phyloP scores from a whole-genome alignment of 2,888 invertebrate species.

The Mythimna pallens region DNA sequence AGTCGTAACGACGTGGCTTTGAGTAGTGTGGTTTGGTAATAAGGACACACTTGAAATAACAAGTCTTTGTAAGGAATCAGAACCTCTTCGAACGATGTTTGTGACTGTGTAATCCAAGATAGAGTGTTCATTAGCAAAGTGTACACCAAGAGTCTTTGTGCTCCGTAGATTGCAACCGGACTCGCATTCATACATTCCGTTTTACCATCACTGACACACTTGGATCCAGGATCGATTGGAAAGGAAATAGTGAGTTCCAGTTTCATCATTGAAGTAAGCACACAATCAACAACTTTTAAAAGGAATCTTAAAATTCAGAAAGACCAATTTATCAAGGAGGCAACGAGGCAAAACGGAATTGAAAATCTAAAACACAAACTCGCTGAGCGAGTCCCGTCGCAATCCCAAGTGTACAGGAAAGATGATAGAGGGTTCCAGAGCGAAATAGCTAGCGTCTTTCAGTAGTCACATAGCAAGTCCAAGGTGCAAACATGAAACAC shows the following conservation, averaged over 20 bases:
- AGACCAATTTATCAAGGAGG: slow-evolving; percentile 45
- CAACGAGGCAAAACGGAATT: slow-evolving; percentile 75
- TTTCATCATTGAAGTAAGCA: slow-evolving; percentile 27
- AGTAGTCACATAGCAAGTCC: slow-evolving; percentile 91
- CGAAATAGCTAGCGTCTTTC: slow-evolving; percentile 90
- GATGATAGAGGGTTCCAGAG: slow-evolving; percentile 90
- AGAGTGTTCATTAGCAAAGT: slow-evolving; percentile 87
- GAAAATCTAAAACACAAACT: slow-evolving; percentile 69
- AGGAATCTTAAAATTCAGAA: slow-evolving; percentile 46
- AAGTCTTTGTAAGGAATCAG: slow-evolving; percentile 59
- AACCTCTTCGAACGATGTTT: slow-evolving; percentile 81
- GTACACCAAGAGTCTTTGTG: slow-evolving; percentile 91
- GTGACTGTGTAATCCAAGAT: slow-evolving; percentile 91
- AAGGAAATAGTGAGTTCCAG: slow-evolving; percentile 39
- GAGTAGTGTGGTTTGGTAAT: slow-evolving; percentile 68
- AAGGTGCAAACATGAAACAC: slow-evolving; percentile 92
- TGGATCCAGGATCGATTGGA: slow-evolving; percentile 43
- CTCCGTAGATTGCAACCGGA: slow-evolving; percentile 91
- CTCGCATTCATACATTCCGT: slow-evolving; percentile 82
- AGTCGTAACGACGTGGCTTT: slow-evolving; percentile 55
- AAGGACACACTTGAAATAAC: slow-evolving; percentile 52
- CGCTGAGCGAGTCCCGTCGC: slow-evolving; percentile 86
- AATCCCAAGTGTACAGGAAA: slow-evolving; percentile 90
- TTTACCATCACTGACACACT: slow-evolving; percentile 66
- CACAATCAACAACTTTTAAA: slow-evolving; percentile 23